Conservation (phyloP, 2,888 invertebrate species). For the Pyralis farinalis region DNA sequence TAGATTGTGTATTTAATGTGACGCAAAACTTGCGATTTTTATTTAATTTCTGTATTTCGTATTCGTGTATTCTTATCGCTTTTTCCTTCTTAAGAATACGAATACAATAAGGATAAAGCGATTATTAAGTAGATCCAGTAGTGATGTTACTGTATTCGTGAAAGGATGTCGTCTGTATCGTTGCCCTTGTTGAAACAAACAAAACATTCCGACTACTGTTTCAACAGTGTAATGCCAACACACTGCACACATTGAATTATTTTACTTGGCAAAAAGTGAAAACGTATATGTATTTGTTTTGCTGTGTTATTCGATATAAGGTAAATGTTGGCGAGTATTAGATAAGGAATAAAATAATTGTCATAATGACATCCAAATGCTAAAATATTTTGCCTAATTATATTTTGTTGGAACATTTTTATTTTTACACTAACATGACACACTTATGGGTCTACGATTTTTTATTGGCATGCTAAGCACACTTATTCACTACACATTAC, state of each 20-base stretch:
- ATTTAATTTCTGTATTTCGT: constrained; percentile 3
- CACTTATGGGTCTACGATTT: constrained; percentile 66
- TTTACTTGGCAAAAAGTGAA: constrained; percentile 32
- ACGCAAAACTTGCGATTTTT: constrained; percentile 15
- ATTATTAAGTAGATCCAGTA: constrained; percentile 62
- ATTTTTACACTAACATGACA: constrained; percentile 49
- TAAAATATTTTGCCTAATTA: not conserved
- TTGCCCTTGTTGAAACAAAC: constrained; percentile 28
- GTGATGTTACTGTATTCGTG: constrained; percentile 45
- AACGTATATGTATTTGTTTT: not conserved
- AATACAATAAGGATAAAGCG: constrained; percentile 24
- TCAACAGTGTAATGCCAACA: constrained; percentile 63
- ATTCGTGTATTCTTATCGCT: constrained; percentile 10
- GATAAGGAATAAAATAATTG: constrained; percentile 3
- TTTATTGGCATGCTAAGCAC: constrained; percentile 50
- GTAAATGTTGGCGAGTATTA: constrained; percentile 2
- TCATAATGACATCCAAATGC: constrained; percentile 9
- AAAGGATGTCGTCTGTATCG: constrained; percentile 41
- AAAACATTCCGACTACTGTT: constrained; percentile 24
- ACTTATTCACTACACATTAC: constrained; percentile 32
- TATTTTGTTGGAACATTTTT: constrained; percentile 4
- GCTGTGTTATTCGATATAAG: not conserved
- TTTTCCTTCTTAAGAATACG: constrained; percentile 10
- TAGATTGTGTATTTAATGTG: constrained; percentile 15
- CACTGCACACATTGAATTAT: constrained; percentile 67